A percentile compares a stretch with the other conserved stretches of the same genome.
Evolutionary conservation across 2,797 vertebrate genomes (phyloP).

Genomic region (Enteromius thamalakanensis): DNA sequence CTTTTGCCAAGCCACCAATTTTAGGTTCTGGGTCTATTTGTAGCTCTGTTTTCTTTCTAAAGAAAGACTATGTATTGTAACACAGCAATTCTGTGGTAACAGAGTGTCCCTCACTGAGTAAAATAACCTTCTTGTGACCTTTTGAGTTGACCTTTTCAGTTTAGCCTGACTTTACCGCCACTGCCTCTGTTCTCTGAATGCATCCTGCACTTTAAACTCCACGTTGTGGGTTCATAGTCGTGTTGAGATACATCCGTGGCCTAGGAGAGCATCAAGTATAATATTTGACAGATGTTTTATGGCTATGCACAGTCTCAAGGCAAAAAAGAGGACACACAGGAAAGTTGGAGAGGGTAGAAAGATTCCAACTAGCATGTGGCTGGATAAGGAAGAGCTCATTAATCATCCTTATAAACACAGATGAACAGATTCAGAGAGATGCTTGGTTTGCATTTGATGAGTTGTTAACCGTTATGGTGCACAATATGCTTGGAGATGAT

Average conservation of each 20-base stretch:
- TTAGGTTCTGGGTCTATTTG: constrained; percentile 44
- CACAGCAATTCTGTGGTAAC: constrained; percentile 51
- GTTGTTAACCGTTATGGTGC: constrained; percentile 39
- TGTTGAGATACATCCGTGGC: constrained; percentile 25
- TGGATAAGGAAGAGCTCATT: constrained; percentile 32
- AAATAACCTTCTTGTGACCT: constrained; percentile 56
- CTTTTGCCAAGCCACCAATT: constrained; percentile 28
- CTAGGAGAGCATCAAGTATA: constrained; percentile 20
- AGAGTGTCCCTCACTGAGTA: constrained; percentile 46
- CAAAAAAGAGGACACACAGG: constrained; percentile 17
- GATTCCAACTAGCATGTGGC: constrained; percentile 37
- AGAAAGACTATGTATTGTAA: constrained; percentile 40
- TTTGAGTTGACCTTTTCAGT: constrained; percentile 44
- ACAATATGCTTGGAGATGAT: constrained; percentile 35
- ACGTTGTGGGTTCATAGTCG: constrained; percentile 17
- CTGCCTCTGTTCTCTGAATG: constrained; percentile 24
- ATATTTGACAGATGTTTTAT: constrained; percentile 48
- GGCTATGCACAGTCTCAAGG: constrained; percentile 5
- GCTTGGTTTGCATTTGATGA: constrained; percentile 38
- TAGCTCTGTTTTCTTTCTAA: constrained; percentile 38
- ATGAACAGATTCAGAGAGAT: constrained; percentile 47
- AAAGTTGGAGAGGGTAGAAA: constrained; percentile 41
- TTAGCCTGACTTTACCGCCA: constrained; percentile 39
- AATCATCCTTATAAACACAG: constrained; percentile 51
- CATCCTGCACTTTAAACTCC: constrained; percentile 19